These are phyloP conservation scores for Phacellophora camtschatica DNA, from an alignment of 30 jellyfish, hydroid and myxozoan species.

Conservation along the genomic window DNA sequence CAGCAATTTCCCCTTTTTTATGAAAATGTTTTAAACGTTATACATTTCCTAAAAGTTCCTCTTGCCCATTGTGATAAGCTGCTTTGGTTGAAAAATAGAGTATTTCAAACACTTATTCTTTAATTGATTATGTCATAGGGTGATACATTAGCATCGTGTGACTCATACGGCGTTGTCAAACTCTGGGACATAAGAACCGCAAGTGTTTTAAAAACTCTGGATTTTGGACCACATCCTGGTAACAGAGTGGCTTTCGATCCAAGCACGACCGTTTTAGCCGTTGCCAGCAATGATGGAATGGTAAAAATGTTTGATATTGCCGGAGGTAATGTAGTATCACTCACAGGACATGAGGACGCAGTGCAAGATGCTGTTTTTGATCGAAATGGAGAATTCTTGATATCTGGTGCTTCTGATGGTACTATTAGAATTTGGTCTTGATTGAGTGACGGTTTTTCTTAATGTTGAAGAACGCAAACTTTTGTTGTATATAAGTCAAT, in stretches of 20 bases:
- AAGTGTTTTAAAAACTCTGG: constrained; percentile 58
- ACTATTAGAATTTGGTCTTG: constrained; percentile 89
- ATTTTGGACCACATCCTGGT: constrained; percentile 95
- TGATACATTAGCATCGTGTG: constrained; percentile 91
- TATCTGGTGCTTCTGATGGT: constrained; percentile 91
- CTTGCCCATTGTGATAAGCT: no score
- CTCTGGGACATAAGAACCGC: constrained; percentile 87
- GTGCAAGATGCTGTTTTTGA: constrained; percentile 82
- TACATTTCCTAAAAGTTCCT: no score
- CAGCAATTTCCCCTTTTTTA: no score
- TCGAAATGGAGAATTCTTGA: constrained; percentile 72
- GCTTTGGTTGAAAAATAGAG: no score
- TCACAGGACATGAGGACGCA: constrained; percentile 87
- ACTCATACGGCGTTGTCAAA: constrained; percentile 81
- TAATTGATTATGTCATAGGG: constrained; percentile 77
- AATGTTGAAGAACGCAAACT: no score
- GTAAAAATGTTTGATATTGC: constrained; percentile 76
- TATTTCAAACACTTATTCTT: no score
- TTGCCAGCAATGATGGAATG: constrained; percentile 90
- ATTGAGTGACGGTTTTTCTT: no score
- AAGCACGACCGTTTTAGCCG: constrained; percentile 81
- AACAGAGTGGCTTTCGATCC: constrained; percentile 96
- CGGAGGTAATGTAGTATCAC: constrained; percentile 46
- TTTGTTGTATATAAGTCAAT: no score
- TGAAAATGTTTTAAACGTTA: no score